Conservation (phyloP, 2,113 vertebrate species). For the Rhabdornis inornatus region DNA sequence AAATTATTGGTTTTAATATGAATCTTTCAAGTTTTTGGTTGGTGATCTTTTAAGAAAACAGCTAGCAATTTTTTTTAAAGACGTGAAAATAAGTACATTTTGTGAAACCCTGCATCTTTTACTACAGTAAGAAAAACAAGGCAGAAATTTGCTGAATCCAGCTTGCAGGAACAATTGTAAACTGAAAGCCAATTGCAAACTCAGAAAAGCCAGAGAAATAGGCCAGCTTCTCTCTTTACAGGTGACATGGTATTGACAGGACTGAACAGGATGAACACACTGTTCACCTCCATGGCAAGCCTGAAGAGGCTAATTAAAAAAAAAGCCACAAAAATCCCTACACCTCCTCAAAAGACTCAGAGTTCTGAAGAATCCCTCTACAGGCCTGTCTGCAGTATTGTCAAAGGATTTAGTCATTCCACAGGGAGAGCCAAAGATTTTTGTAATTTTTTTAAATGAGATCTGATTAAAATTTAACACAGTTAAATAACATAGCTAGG, state of each 20-base stretch:
- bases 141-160: neutral
- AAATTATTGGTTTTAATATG: neutral
- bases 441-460: neutral
- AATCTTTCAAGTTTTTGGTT: neutral
- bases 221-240: neutral
- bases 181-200: neutral
- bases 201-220: neutral
- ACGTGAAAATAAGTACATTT: neutral
- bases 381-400: neutral
- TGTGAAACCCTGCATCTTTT: neutral
- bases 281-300: neutral
- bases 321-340: neutral
- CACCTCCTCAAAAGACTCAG: neutral
- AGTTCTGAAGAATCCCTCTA: neutral
- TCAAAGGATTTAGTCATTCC: neutral
- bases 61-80: neutral
- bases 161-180: neutral
- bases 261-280: neutral
- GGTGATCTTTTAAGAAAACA: neutral
- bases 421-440: neutral
- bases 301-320: neutral
- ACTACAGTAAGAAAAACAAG: neutral
- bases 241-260: neutral
- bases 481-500: constrained; percentile 37
- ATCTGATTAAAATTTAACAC: constrained; percentile 49